Evolutionary conservation across 2,888 invertebrate species (phyloP), one percentile per base, ranked within the genome.

Genomic region (Eristalis pertinax): DNA sequence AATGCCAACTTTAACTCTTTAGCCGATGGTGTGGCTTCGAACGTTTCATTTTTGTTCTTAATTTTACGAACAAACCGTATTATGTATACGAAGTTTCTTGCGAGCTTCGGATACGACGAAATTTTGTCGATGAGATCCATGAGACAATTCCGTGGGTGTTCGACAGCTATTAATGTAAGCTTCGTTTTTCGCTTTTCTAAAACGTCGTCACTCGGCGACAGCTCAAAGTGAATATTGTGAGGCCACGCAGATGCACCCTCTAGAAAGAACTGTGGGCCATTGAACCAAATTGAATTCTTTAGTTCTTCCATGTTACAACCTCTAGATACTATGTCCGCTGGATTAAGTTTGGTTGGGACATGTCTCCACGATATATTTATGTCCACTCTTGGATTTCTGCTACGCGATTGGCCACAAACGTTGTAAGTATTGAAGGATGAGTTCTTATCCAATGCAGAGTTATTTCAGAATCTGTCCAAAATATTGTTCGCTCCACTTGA

Each of bases 361-460:
- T 75, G 75, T 68, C 24, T 73, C 72, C 76, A 70, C 64, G 43
- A 69, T 56, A 70, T 43, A 19, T 64, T 29, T 68, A 58, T 32
- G 75, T 64, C 72, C 62, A 72, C 65, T 85, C 81, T 73, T 81
- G 73, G 38, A 85, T 82, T 24, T 86, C 63, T 29, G 81, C 70
- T n/a, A 78, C 78, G 50, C 76, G 26, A 50, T 80, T 80, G 35
- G 58, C 77, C n/a, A 78, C 78, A 41, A 78, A 82, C 8, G 74
- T 82, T 65, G 58, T 35, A 7, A 84, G 69, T 1, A n/a, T 60
- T 41, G 70, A 26, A 41, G 80, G 29, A 69, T 78, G 60, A 62
- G 63, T 75, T 73, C 73, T 67, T 58, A 78, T 35, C 69, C 81
- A 74, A 73, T 73, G 60, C n/a, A 88, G 32, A 24, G 69, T 81